phyloP scores from a whole-genome alignment of 2,113 vertebrate species.

The Podilymbus podiceps region DNA sequence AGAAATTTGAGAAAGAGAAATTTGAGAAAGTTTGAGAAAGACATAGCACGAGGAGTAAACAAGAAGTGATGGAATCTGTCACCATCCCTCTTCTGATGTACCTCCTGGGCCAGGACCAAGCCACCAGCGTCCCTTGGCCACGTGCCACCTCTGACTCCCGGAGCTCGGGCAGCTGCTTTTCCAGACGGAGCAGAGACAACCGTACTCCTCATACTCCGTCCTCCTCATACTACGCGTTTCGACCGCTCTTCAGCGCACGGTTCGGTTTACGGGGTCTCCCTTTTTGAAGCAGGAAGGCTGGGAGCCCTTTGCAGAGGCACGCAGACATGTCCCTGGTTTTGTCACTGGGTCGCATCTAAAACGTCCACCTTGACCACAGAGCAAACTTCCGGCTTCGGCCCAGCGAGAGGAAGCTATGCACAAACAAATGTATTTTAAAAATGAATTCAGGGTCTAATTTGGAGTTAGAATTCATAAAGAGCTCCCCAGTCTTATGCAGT shows the following conservation, averaged over 20 bases:
- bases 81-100: neutral
- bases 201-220: neutral
- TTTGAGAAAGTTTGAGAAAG: neutral
- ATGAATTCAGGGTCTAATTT: neutral
- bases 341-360: neutral
- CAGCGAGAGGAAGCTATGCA: neutral
- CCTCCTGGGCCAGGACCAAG: neutral
- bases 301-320: neutral
- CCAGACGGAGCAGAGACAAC: neutral
- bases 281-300: neutral
- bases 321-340: neutral
- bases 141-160: neutral
- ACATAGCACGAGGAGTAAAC: neutral
- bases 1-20: no score
- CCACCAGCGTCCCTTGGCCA: neutral
- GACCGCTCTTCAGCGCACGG: rapidly evolving
- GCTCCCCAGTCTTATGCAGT: neutral
- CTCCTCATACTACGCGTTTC: rapidly evolving
- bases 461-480: neutral
- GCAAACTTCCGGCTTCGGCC: neutral
- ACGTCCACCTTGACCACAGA: neutral
- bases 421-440: neutral
- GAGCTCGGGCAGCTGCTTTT: neutral
- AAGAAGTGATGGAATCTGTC: neutral
- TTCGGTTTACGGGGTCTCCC: neutral